Evolutionary conservation across 2,888 invertebrate species (phyloP).

Genomic region (Notodonta dromedarius): DNA sequence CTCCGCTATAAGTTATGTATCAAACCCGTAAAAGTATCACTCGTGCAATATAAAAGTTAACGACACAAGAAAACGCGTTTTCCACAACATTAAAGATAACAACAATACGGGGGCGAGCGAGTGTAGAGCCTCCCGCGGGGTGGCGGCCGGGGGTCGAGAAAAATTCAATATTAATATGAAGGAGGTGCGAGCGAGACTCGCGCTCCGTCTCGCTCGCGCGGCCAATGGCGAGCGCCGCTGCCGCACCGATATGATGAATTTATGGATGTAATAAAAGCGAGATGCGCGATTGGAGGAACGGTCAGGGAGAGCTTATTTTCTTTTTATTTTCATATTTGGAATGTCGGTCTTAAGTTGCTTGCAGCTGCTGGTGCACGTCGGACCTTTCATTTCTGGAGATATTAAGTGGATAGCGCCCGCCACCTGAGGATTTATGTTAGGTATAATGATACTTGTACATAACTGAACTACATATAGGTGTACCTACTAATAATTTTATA

Average conservation of each 20-base stretch:
- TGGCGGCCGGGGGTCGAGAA: constrained; percentile 85
- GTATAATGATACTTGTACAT: neutral
- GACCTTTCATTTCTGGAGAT: constrained; percentile 59
- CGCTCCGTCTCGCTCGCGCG: constrained; percentile 78
- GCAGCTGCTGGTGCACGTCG: constrained; percentile 54
- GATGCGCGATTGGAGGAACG: constrained; percentile 87
- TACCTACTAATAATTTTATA: too few relatives aligned
- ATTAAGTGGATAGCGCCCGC: constrained; percentile 39
- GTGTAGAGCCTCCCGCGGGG: constrained; percentile 83
- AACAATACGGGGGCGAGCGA: constrained; percentile 84
- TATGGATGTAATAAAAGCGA: constrained; percentile 92
- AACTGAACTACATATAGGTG: too few relatives aligned
- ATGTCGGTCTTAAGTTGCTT: constrained; percentile 73
- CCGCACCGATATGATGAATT: constrained; percentile 89
- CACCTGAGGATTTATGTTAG: constrained; percentile 34
- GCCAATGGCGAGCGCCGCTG: constrained; percentile 83
- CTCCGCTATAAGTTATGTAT: constrained; percentile 75
- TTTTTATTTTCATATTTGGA: constrained; percentile 84
- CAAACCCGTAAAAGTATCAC: constrained; percentile 82
- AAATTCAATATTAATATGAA: constrained; percentile 93
- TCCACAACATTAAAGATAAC: constrained; percentile 85
- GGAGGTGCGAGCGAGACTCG: constrained; percentile 86
- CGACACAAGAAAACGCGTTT: constrained; percentile 85
- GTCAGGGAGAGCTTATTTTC: constrained; percentile 82
- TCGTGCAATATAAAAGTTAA: constrained; percentile 85